Evolutionary conservation across 1,140 invertebrate species (phyloP).

Genomic region (Pygmarrhopalites habei): DNA sequence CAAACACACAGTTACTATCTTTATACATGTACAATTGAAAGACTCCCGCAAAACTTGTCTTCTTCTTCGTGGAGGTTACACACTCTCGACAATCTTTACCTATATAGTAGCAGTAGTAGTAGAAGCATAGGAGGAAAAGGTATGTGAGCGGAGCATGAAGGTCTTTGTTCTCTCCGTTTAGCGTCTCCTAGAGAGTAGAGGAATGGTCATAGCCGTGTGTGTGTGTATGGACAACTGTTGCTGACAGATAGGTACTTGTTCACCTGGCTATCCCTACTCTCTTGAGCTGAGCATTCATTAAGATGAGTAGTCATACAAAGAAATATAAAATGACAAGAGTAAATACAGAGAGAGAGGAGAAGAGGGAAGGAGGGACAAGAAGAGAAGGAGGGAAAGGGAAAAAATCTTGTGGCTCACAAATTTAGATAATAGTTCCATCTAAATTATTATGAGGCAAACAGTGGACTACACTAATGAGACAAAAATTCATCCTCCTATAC

Average conservation of each 20-base stretch:
- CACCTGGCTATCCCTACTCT: background rate
- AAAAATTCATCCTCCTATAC: no score
- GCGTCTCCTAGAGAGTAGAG: background rate
- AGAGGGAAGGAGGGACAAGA: background rate
- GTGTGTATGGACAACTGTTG: slow-evolving; percentile 16
- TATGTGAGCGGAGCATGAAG: background rate
- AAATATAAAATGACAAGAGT: background rate
- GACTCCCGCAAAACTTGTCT: background rate
- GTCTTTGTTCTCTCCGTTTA: background rate
- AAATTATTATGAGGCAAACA: background rate
- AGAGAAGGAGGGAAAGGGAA: background rate
- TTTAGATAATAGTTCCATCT: background rate
- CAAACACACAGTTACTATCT: background rate
- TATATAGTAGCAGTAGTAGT: background rate
- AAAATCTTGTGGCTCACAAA: background rate
- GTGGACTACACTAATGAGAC: background rate
- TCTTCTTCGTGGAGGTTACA: background rate
- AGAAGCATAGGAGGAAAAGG: background rate
- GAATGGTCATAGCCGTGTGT: slow-evolving; percentile 10
- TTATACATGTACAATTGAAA: background rate
- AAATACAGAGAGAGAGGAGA: background rate
- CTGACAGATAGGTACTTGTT: slow-evolving; percentile 9
- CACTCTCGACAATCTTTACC: background rate
- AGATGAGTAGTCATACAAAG: background rate
- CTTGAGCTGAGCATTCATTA: background rate